Evolutionary conservation across 2,888 invertebrate genomes (phyloP).

Genomic region (Carabus problematicus): DNA sequence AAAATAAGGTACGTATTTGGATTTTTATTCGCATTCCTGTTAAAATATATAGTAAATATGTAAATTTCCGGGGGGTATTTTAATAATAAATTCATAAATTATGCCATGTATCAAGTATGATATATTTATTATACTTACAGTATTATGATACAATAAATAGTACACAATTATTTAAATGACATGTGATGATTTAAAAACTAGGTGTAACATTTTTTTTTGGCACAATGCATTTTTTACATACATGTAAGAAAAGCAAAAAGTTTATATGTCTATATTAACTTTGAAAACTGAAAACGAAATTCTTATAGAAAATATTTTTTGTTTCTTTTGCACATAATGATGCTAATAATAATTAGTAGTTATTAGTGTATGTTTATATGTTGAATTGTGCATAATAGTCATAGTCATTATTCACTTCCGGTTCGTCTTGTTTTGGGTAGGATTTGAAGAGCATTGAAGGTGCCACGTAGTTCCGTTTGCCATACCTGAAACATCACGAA

Average conservation of each 20-base stretch:
- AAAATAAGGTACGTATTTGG: too few species aligned
- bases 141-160: too few species aligned
- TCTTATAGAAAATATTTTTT: conserved; percentile 26
- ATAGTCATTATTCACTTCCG: conserved; percentile 37
- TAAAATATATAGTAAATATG: too few species aligned
- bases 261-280: too few species aligned
- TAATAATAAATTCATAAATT: too few species aligned
- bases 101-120: too few species aligned
- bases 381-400: conserved; percentile 40
- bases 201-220: conserved; percentile 34
- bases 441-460: conserved; percentile 23
- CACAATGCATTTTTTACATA: conserved; percentile 29
- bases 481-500: conserved; percentile 45
- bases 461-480: conserved; percentile 42
- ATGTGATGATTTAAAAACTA: conserved; percentile 29
- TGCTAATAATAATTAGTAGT: conserved; percentile 1
- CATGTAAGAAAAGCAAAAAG: too few species aligned
- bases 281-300: background rate
- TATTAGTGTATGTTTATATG: conserved; percentile 24
- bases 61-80: too few species aligned
- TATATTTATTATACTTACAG: too few species aligned
- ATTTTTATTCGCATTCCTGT: too few species aligned
- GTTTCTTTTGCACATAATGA: background rate
- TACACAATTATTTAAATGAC: too few species aligned
- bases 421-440: conserved; percentile 28